These are phyloP conservation scores for Neostethus bicornis DNA, from an alignment of 2,797 vertebrate species.

Conservation along the genomic window DNA sequence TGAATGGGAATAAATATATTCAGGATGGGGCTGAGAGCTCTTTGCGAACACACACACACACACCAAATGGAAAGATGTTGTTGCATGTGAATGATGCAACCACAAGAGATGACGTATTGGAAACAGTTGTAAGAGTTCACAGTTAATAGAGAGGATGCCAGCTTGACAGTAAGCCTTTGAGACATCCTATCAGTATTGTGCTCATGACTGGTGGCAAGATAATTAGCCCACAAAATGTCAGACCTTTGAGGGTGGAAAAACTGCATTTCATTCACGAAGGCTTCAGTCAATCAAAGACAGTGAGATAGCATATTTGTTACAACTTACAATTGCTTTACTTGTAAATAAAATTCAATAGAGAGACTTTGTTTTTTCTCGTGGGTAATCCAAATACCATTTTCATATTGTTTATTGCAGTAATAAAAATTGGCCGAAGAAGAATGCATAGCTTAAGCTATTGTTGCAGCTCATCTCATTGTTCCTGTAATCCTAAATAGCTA, in stretches of 20 bases:
- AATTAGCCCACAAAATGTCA: conserved; percentile 74
- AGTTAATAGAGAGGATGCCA: conserved; percentile 60
- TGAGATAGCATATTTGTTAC: conserved; percentile 15
- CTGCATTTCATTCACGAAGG: conserved; percentile 47
- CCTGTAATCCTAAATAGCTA: conserved; percentile 64
- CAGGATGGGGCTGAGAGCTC: background rate
- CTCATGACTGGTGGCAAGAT: conserved; percentile 69
- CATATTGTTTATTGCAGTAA: conserved; percentile 50
- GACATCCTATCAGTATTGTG: conserved; percentile 61
- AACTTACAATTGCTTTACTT: conserved; percentile 27
- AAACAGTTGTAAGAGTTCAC: conserved; percentile 48
- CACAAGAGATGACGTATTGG: conserved; percentile 47
- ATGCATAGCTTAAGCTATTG: conserved; percentile 54
- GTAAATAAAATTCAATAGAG: conserved; percentile 21
- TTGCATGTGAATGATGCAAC: conserved; percentile 56
- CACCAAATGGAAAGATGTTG: conserved; percentile 16
- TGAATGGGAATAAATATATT: conserved; percentile 31
- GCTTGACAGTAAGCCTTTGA: conserved; percentile 60
- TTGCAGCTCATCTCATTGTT: conserved; percentile 67
- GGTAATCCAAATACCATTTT: conserved; percentile 58
- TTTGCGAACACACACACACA: background rate
- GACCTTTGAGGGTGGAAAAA: conserved; percentile 49
- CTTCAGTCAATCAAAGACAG: conserved; percentile 59
- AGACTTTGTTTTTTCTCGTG: conserved; percentile 14
- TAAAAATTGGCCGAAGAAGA: conserved; percentile 40